Base-by-base conservation (phyloP, 2,113 vertebrate species). In the rabbit (Oryctolagus cuniculus) region DNA sequence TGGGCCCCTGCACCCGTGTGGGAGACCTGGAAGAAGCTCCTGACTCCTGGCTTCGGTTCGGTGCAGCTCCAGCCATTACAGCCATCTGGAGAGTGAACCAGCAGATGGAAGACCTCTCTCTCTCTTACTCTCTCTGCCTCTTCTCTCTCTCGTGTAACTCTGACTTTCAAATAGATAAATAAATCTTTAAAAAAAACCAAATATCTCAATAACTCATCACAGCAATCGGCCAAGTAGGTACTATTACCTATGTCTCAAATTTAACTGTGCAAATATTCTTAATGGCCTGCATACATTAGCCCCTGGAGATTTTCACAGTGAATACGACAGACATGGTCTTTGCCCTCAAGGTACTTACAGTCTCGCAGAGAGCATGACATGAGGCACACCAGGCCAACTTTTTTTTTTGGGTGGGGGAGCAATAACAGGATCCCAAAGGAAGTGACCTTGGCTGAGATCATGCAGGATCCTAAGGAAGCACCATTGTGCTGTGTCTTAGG, bases 251-350 rank as follows among this genome's bases (percentile, higher is more conserved):
- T 10, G 11, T 83, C 49, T 93, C 25, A 38, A 21, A 80, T 82
- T 70, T 83, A 89, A 55, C 75, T 79, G 8, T 89, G 93, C 12
- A 82, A 2, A 31, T 72, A 87, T 44, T 73, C 49, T 94, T 89
- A 24, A 51, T 82, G 12, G 2, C 0, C 29, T 61, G 19, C 31
- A 25, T n/a, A 5, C 11, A 22, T 87, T 51, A 67, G 72, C 87
- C 38, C 80, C 25, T 91, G 70, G 17, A 84, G 55, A 44, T 78
- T 67, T 89, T 93, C 74, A 78, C 2, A 81, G 36, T 55, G 78
- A 88, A 24, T n/a, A 24, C 21, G 10, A 53, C 2, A 91, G 34
- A 58, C 13, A 10, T 27, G 10, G 44, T 24, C 58, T 86, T 82
- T 87, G 9, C 22, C 38, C 58, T 78, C 1, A 1, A 75, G 74